A percentile compares a stretch with the other conserved stretches of the same genome.
Evolutionary conservation across 2,113 vertebrate genomes (phyloP).

Genomic region (Bagarius yarrelli): DNA sequence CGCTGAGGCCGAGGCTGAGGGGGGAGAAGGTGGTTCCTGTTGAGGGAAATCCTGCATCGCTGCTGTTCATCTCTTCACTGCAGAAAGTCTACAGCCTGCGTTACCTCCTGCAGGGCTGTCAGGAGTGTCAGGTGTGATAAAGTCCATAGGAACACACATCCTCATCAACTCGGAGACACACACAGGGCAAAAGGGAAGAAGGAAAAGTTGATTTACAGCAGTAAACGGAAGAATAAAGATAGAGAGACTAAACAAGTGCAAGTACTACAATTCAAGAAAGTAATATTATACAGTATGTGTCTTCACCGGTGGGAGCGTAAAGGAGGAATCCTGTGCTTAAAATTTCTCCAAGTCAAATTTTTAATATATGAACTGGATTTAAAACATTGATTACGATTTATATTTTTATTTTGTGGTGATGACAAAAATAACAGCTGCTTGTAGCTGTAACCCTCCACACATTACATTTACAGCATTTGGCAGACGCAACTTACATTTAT

Average conservation of each 20-base stretch:
- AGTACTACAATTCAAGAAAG: no score
- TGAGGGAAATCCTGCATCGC: constrained; percentile 71
- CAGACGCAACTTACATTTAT: no score
- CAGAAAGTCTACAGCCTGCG: constrained; percentile 10
- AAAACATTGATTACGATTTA: no score
- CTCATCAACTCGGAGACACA: constrained; percentile 14
- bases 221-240: no score
- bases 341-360: no score
- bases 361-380: no score
- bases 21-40: constrained; percentile 64
- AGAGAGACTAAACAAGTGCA: no score
- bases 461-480: no score
- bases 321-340: no score
- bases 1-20: constrained; percentile 58
- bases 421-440: not conserved
- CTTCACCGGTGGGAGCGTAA: no score
- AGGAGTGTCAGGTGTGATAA: constrained; percentile 8
- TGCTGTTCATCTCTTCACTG: not conserved
- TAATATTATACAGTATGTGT: no score
- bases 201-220: constrained; percentile 15
- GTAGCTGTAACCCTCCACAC: no score
- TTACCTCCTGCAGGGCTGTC: constrained; percentile 28
- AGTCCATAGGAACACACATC: not conserved
- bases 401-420: not conserved
- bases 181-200: not conserved